Evolutionary conservation across 2,113 vertebrate genomes (phyloP), one percentile per base, ranked within the genome.

Genomic region (Chamaetylas fuelleborni): DNA sequence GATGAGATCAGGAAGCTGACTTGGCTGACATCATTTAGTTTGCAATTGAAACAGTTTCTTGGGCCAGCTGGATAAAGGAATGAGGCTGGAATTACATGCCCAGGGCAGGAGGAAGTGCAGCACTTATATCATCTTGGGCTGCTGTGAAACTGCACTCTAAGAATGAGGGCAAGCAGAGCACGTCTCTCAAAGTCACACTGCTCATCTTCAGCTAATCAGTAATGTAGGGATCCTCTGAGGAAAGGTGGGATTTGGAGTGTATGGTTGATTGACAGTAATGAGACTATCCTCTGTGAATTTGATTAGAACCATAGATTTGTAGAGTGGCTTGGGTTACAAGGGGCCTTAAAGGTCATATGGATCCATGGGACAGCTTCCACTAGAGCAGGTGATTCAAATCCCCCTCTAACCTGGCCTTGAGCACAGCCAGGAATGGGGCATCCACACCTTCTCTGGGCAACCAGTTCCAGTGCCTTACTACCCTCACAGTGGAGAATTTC

Each of bases 41-140:
- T 85, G 90, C 57, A 69, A 20, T 28, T 69, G 64, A 73, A 77
- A 77, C 11, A 4, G 4, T 81, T 94, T 90, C 29, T 36, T 65
- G 78, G 79, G 85, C 66, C 81, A 94, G 81, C n/a, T 92, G 92
- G 79, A 85, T 76, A 57, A 86, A 66, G 40, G 74, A 61, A 76
- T 2, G 10, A 85, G 31, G n/a, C 17, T 93, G 88, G 31, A 90
- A 89, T 65, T 60, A 66, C 31, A 42, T 76, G 81, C 36, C 48
- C 66, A 61, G 43, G 81, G 47, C 9, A 6, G 79, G 45, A 90
- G 79, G 61, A 76, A 91, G 16, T 61, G 19, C 28, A 57, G 18
- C 24, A 43, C 8, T 85, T 91, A 25, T 4, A 45, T 43, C 3
- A 1, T 67, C 73, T 65, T 77, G 34, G 78, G 42, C 29, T 62